Conservation (phyloP, 2,113 vertebrate genomes). For the Heterocephalus glaber region DNA sequence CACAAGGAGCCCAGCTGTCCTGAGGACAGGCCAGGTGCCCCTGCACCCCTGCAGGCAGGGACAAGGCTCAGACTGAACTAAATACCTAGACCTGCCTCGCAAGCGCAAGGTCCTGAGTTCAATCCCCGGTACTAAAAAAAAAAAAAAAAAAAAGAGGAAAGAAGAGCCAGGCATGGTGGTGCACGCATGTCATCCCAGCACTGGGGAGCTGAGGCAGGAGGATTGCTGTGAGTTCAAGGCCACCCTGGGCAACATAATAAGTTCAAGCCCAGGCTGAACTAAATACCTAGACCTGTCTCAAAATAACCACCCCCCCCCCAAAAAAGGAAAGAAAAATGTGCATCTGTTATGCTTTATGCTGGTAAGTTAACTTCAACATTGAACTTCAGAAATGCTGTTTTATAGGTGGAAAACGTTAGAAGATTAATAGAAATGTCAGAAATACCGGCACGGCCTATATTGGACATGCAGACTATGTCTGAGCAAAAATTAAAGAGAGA, state of each 20-base stretch:
- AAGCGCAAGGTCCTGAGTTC: no score
- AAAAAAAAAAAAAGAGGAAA: neutral
- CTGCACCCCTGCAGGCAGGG: neutral
- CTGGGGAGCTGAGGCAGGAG: neutral
- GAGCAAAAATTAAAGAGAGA: neutral
- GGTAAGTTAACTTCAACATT: no score
- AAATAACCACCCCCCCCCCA: neutral
- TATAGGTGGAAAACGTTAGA: neutral
- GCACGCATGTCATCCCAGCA: neutral
- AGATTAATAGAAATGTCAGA: rapidly evolving
- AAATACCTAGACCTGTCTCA: neutral
- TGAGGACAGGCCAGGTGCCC: neutral
- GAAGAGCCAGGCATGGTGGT: neutral
- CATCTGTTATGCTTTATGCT: neutral
- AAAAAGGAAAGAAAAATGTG: neutral
- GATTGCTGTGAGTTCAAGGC: neutral
- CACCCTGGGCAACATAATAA: neutral
- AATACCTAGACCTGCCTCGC: no score
- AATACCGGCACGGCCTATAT: rapidly evolving
- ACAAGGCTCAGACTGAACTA: no score
- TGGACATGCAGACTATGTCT: neutral
- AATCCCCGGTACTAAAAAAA: no score
- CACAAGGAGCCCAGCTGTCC: neutral
- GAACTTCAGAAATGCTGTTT: neutral
- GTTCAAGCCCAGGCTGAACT: neutral